Conservation (phyloP, 2,113 vertebrate species). For the Tonatia bakeri region DNA sequence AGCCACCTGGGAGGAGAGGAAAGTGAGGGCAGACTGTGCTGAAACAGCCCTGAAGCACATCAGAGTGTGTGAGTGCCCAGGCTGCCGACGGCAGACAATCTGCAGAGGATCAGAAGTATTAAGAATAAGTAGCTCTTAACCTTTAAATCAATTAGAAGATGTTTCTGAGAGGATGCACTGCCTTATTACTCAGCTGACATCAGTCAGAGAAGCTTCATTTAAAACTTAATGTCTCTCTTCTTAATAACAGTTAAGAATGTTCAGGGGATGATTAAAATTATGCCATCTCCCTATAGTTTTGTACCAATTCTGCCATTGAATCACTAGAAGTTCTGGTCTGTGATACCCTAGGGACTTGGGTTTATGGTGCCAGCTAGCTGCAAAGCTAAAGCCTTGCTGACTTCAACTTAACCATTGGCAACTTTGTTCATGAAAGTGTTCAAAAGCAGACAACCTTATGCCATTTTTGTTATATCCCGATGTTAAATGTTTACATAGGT, state of each 20-base stretch:
- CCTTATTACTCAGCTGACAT: not conserved
- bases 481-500: not conserved
- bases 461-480: not conserved
- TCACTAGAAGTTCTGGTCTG: not conserved
- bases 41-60: not conserved
- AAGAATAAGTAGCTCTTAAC: conserved; percentile 22
- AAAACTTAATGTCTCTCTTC: conserved; percentile 7
- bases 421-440: not conserved
- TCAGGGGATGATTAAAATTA: not conserved
- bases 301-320: not conserved
- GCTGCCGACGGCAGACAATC: too few species aligned
- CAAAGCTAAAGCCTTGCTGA: not conserved
- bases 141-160: conserved; percentile 28
- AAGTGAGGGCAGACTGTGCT: not conserved
- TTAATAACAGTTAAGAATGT: conserved; percentile 10
- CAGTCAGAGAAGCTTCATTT: not conserved
- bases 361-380: not conserved
- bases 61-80: too few species aligned
- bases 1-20: not conserved
- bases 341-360: not conserved
- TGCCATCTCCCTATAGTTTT: not conserved
- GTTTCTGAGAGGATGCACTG: not conserved
- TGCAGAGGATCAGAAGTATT: not conserved
- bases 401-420: not conserved
- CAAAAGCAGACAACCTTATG: not conserved